Evolutionary conservation across 2,888 invertebrate species (phyloP).

Genomic region (Gastrophysa polygoni): DNA sequence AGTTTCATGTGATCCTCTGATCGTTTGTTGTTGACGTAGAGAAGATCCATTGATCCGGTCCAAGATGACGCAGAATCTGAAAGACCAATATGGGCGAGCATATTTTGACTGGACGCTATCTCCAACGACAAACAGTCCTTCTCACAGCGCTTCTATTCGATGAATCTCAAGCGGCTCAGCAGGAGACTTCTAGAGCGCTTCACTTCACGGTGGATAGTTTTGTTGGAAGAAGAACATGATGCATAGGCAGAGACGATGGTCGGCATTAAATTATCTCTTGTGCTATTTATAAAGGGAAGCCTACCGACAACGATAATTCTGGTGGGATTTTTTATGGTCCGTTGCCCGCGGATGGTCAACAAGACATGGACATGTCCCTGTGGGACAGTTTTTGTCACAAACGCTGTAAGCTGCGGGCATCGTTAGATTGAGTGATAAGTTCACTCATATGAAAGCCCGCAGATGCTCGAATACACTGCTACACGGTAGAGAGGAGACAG

Average conservation of each 20-base stretch:
- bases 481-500: no score
- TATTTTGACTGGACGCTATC: no score
- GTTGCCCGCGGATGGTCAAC: not conserved
- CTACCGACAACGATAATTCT: not conserved
- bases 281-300: not conserved
- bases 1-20: no score
- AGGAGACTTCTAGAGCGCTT: constrained; percentile 24
- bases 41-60: no score
- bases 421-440: not conserved
- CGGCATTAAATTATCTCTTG: constrained; percentile 10
- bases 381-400: constrained; percentile 1
- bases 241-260: constrained; percentile 1
- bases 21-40: no score
- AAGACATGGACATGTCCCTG: not conserved
- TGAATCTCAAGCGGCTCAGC: constrained; percentile 39
- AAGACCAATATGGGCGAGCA: no score
- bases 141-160: constrained; percentile 7
- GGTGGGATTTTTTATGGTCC: not conserved
- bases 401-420: not conserved
- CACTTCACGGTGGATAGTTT: not conserved
- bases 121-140: constrained; percentile 31
- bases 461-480: not conserved
- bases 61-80: no score
- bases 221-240: not conserved
- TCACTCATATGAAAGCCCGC: not conserved